Evolutionary conservation across 2,888 invertebrate species (phyloP).

Genomic region (Parnassius smintheus): DNA sequence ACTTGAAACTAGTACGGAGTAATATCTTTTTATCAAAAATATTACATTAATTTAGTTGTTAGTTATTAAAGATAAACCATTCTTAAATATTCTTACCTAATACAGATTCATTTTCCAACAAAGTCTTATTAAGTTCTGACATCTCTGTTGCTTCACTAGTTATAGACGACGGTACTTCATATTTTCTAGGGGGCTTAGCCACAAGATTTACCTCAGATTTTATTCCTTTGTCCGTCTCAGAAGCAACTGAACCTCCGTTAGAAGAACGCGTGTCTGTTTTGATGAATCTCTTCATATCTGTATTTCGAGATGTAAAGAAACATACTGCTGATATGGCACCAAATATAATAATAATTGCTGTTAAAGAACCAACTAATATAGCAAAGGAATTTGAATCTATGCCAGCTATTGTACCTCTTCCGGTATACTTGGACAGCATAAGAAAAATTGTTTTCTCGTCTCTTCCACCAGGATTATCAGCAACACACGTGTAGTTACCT

Average conservation of each 20-base stretch:
- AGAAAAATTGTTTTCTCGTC: slow-evolving; percentile 88
- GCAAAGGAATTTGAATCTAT: slow-evolving; percentile 77
- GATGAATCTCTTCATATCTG: slow-evolving; percentile 80
- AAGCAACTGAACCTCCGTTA: slow-evolving; percentile 85
- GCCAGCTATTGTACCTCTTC: slow-evolving; percentile 65
- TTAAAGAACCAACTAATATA: slow-evolving; percentile 73
- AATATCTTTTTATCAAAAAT: too few species aligned
- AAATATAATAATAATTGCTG: slow-evolving; percentile 72
- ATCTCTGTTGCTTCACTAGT: slow-evolving; percentile 87
- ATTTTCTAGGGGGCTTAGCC: slow-evolving; percentile 88
- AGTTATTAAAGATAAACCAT: too few species aligned
- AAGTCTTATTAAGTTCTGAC: slow-evolving; percentile 89
- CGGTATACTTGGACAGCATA: slow-evolving; percentile 74
- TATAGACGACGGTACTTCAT: slow-evolving; percentile 84
- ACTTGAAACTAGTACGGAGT: too few species aligned
- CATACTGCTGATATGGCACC: slow-evolving; percentile 73
- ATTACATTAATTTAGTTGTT: too few species aligned
- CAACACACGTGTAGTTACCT: slow-evolving; percentile 89
- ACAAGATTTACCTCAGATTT: slow-evolving; percentile 91
- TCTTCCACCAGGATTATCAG: slow-evolving; percentile 90
- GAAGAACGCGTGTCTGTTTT: slow-evolving; percentile 82
- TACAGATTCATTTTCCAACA: slow-evolving; percentile 87
- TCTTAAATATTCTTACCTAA: slow-evolving; percentile 81
- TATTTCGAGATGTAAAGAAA: slow-evolving; percentile 77
- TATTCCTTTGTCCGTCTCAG: slow-evolving; percentile 90